phyloP scores from a whole-genome alignment of 2,113 vertebrate species.

The Merops nubicus region DNA sequence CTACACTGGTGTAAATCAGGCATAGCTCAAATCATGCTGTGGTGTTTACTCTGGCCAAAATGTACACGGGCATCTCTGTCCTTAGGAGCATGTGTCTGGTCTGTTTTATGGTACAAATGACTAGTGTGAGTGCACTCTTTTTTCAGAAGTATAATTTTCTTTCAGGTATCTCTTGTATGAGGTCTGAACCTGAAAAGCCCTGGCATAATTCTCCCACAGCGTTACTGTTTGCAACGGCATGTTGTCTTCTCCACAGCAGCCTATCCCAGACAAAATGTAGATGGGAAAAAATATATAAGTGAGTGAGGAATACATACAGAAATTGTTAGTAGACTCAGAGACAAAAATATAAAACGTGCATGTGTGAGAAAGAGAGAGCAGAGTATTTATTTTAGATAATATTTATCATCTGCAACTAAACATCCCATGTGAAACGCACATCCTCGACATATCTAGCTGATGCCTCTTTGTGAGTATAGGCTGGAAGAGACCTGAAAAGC shows the following conservation, averaged over 20 bases:
- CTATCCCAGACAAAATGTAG: neutral
- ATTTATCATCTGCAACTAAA: neutral
- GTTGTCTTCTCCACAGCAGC: neutral
- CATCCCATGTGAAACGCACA: neutral
- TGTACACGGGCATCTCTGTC: neutral
- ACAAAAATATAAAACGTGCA: neutral
- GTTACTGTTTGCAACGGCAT: neutral
- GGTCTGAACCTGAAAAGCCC: neutral
- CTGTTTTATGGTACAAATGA: neutral
- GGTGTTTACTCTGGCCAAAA: neutral
- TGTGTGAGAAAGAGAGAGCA: neutral
- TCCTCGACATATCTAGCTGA: neutral
- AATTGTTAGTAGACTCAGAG: neutral
- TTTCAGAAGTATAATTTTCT: neutral
- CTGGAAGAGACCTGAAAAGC: neutral
- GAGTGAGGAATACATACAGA: neutral
- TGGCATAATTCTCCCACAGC: neutral
- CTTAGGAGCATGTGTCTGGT: neutral
- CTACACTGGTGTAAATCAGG: neutral
- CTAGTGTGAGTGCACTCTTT: neutral
- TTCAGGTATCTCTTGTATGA: neutral
- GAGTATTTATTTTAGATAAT: neutral
- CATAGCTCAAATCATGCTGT: neutral
- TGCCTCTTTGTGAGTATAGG: neutral
- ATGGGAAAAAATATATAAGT: neutral